phyloP scores from a whole-genome alignment of 2,888 invertebrate species.

The Agrypnus murinus region DNA sequence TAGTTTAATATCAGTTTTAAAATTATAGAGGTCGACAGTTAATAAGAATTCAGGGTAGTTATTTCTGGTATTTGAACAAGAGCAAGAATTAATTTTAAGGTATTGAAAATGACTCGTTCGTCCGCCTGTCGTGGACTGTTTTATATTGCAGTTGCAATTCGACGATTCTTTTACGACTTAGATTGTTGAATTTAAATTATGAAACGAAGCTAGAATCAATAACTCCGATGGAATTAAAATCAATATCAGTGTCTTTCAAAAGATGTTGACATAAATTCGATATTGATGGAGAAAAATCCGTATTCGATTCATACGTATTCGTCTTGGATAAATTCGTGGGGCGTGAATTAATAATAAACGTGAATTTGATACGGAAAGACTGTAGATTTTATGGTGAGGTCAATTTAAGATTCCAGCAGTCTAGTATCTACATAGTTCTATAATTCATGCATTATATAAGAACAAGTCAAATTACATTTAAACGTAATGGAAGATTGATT shows the following conservation, averaged over 20 bases:
- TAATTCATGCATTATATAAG: too few species aligned
- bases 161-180: slow-evolving; percentile 15
- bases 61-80: too few species aligned
- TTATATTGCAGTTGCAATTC: slow-evolving; percentile 13
- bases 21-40: too few species aligned
- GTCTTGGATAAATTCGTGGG: slow-evolving; percentile 20
- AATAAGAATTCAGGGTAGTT: too few species aligned
- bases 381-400: too few species aligned
- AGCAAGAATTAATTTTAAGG: too few species aligned
- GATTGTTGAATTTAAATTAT: slow-evolving; percentile 38
- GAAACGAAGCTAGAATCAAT: slow-evolving; percentile 27
- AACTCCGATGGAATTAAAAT: slow-evolving; percentile 31
- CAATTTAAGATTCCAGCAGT: too few species aligned
- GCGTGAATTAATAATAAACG: slow-evolving; percentile 45
- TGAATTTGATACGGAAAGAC: slow-evolving; percentile 39
- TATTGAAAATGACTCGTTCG: too few species aligned
- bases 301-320: slow-evolving; percentile 29
- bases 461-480: too few species aligned
- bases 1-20: too few species aligned
- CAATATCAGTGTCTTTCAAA: slow-evolving; percentile 29
- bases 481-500: too few species aligned
- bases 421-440: too few species aligned
- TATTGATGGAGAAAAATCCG: slow-evolving; percentile 35
- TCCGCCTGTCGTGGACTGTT: background rate
- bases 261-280: slow-evolving; percentile 13